These are phyloP conservation scores for Phyllotreta striolata DNA, from an alignment of 2,888 invertebrate genomes.

Conservation along the genomic window DNA sequence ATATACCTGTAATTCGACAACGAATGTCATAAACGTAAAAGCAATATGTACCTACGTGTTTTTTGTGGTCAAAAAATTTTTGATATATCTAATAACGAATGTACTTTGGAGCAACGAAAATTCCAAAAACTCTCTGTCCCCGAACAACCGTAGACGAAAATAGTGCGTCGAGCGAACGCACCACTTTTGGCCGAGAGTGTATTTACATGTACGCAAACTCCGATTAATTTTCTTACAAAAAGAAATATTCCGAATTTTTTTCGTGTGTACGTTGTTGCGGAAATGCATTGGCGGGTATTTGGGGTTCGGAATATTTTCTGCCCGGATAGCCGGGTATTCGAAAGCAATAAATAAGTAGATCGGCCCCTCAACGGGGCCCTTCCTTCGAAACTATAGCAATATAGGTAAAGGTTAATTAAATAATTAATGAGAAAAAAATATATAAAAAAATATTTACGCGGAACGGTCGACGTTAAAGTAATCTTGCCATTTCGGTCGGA, in stretches of 20 bases:
- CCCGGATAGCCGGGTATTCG: conserved; percentile 63
- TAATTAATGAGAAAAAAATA: background rate
- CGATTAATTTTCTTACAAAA: no score
- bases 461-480: conserved; percentile 28
- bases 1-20: no score
- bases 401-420: conserved; percentile 58
- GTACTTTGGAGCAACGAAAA: no score
- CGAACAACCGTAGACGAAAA: no score
- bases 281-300: conserved; percentile 46
- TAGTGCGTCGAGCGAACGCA: no score
- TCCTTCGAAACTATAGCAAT: conserved; percentile 62
- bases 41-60: conserved; percentile 13
- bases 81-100: no score
- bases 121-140: no score
- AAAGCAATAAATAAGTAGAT: conserved; percentile 63
- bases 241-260: background rate
- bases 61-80: conserved; percentile 1
- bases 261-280: conserved; percentile 11
- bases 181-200: no score
- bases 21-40: background rate
- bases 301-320: conserved; percentile 52
- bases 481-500: conserved; percentile 1
- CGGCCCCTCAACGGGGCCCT: conserved; percentile 49
- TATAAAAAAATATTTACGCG: conserved; percentile 37
- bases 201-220: no score